Percentiles rank a stretch among this genome's conserved stretches.
Evolutionary conservation across 2,797 vertebrate species (phyloP).

Genomic region (Chaetophractus vellerosus): DNA sequence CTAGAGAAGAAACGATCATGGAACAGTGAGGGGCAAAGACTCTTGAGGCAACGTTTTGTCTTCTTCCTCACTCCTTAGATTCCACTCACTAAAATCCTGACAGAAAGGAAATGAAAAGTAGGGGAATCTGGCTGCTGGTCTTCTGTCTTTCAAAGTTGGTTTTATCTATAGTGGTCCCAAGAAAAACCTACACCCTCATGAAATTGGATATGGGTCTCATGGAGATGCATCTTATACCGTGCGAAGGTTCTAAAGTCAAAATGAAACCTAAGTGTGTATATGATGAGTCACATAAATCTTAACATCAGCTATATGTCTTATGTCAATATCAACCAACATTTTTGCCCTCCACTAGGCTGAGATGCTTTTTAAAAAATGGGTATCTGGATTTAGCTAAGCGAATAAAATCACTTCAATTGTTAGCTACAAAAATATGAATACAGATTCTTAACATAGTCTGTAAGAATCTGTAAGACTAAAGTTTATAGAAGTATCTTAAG

Average conservation of each 20-base stretch:
- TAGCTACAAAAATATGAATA: slow-evolving; percentile 20
- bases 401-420: neutral
- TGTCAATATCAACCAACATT: neutral
- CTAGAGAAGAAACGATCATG: neutral
- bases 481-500: neutral
- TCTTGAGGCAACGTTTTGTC: neutral
- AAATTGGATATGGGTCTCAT: neutral
- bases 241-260: neutral
- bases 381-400: neutral
- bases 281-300: neutral
- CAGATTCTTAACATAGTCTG: slow-evolving; percentile 8
- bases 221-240: neutral
- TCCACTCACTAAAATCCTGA: neutral
- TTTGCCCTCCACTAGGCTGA: neutral
- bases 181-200: neutral
- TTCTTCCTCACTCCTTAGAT: neutral
- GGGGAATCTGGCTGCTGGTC: neutral
- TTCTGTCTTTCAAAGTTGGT: neutral
- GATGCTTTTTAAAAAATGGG: neutral
- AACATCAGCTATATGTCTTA: neutral
- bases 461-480: neutral
- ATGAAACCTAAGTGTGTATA: neutral
- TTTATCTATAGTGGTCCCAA: neutral
- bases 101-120: neutral
- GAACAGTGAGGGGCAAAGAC: neutral